These are phyloP conservation scores for Marcusenius ussheri DNA, from an alignment of 2,113 vertebrate species.

Conservation along the genomic window DNA sequence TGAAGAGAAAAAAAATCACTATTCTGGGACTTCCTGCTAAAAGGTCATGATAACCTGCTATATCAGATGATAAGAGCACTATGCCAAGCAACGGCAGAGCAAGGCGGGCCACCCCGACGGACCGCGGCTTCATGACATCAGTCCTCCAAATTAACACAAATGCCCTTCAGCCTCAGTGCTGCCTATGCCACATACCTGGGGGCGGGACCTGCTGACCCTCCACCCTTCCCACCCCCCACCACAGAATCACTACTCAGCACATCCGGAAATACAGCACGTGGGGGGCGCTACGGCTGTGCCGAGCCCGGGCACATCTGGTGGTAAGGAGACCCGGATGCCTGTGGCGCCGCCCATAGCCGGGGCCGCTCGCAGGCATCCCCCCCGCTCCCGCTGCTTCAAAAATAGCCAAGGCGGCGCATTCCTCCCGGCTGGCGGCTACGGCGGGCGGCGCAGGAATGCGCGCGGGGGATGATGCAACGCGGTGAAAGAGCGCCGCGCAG, in stretches of 20 bases:
- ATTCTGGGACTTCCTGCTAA: constrained; percentile 42
- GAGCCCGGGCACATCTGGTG: constrained; percentile 67
- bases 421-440: constrained; percentile 66
- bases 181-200: constrained; percentile 26
- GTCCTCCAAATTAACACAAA: constrained; percentile 40
- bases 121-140: constrained; percentile 46
- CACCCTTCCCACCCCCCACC: not conserved
- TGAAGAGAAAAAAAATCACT: constrained; percentile 14
- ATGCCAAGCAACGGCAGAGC: constrained; percentile 33
- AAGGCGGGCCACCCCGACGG: constrained; percentile 31
- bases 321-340: constrained; percentile 81
- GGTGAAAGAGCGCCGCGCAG: constrained; percentile 49
- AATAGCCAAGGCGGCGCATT: constrained; percentile 78
- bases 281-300: constrained; percentile 60
- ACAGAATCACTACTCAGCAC: constrained; percentile 31
- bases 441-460: constrained; percentile 45
- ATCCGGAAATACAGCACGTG: constrained; percentile 40
- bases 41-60: constrained; percentile 30
- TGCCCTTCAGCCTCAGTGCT: constrained; percentile 22
- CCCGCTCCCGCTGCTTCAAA: constrained; percentile 60
- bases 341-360: constrained; percentile 79
- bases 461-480: constrained; percentile 50
- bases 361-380: constrained; percentile 65
- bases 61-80: constrained; percentile 37
- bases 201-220: constrained; percentile 19